Evolutionary conservation across 2,113 vertebrate species (phyloP).

Genomic region (Aegithalos caudatus): DNA sequence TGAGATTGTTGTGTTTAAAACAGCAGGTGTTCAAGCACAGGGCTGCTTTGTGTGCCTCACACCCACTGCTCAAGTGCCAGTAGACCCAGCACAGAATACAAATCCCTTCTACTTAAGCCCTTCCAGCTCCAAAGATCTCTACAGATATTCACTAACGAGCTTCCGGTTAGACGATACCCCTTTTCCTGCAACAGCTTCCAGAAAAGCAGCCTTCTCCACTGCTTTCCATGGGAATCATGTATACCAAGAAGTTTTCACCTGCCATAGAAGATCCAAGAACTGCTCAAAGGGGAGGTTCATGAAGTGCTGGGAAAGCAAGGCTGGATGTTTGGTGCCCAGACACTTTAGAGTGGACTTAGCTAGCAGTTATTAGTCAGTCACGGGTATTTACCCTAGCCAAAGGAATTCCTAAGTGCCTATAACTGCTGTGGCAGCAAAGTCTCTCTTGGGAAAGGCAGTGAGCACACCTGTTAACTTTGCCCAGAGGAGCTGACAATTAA

Average conservation of each 20-base stretch:
- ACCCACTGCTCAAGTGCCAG: not conserved
- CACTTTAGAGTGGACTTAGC: not conserved
- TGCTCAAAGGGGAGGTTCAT: not conserved
- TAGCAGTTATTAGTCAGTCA: not conserved
- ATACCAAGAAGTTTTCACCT: not conserved
- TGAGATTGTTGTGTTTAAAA: not conserved
- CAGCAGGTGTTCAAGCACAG: fast-evolving
- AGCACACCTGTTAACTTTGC: not conserved
- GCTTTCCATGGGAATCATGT: not conserved
- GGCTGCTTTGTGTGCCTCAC: not conserved
- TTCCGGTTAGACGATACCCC: not conserved
- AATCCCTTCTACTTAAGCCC: not conserved
- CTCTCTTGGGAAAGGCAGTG: not conserved
- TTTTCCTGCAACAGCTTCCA: not conserved
- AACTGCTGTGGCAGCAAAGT: not conserved
- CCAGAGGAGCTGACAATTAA: not conserved
- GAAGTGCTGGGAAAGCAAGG: not conserved
- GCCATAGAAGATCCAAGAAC: not conserved
- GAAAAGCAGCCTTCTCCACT: not conserved
- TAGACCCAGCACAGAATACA: not conserved
- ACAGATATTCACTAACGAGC: not conserved
- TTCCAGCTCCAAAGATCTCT: not conserved
- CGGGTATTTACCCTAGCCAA: not conserved
- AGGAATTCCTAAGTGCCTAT: not conserved
- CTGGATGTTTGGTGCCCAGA: not conserved